These are phyloP conservation scores for Drosophila suboccidentalis DNA, from an alignment of 2,888 invertebrate species.

Conservation along the genomic window DNA sequence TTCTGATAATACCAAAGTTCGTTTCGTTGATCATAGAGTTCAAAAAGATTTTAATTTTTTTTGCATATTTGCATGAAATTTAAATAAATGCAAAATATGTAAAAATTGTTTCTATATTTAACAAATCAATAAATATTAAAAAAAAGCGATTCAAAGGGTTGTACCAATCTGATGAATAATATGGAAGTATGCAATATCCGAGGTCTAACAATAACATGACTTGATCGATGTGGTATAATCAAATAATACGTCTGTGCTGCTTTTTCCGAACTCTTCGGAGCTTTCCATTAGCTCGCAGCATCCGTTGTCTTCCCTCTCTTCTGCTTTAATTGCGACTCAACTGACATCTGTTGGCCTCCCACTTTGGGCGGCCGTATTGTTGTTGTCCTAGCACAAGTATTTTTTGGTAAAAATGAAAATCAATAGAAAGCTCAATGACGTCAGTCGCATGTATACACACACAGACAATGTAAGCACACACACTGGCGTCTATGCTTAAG, in stretches of 20 bases:
- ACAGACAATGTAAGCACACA: conserved; percentile 31
- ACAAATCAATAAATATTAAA: too few species aligned
- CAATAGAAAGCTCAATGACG: conserved; percentile 84
- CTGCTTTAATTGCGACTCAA: conserved; percentile 37
- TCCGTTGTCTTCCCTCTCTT: background rate
- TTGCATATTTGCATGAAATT: too few species aligned
- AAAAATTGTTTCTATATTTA: too few species aligned
- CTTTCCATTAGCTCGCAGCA: conserved; percentile 17
- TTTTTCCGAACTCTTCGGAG: background rate
- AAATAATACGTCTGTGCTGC: conserved; percentile 5
- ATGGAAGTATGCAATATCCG: too few species aligned
- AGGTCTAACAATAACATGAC: too few species aligned
- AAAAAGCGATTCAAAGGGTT: too few species aligned
- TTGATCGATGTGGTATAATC: background rate
- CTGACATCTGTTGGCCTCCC: conserved; percentile 64
- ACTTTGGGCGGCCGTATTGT: conserved; percentile 28
- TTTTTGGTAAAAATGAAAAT: conserved; percentile 76
- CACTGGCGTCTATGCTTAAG: conserved; percentile 37
- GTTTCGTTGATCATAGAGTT: too few species aligned
- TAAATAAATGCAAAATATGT: too few species aligned
- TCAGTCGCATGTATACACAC: conserved; percentile 67
- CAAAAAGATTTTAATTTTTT: too few species aligned
- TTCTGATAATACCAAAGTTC: too few species aligned
- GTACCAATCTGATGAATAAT: too few species aligned
- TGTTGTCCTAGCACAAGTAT: conserved; percentile 48